Base-by-base conservation (phyloP, 1,140 invertebrate species). In the Cherax destructor region DNA sequence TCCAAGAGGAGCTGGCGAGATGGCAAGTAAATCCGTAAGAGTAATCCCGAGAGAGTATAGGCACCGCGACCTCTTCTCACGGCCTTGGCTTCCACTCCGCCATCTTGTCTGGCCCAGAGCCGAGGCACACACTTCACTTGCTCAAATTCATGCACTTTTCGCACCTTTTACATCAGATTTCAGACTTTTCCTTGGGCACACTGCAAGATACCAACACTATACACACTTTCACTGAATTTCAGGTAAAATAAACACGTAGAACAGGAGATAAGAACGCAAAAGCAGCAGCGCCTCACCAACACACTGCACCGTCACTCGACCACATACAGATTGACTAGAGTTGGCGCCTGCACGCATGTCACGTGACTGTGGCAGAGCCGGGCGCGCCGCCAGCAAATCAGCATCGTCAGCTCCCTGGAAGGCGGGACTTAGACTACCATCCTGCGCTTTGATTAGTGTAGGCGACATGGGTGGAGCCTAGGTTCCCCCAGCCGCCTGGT, bases 51-150 rank as follows among this genome's bases (percentile, higher is more conserved):
- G 87, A 61, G 80, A 65, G 72, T 56, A 56, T 61, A 91, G 88
- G 88, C 88, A 86, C 88, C 56, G 72, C 76, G 69, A 84, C 83
- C 83, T 91, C 88, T 76, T 65, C 83, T 91, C 83, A 91, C 88
- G 88, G 88, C 88, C 83, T 91, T 91, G 74, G 88, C 88, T 86
- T 83, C 83, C 88, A 80, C 88, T 69, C 88, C 88, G 88, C 88
- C 88, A 91, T 91, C 88, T 91, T 91, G 88, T 91, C 88, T 85
- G 88, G 88, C 88, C 76, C 88, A 84, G 74, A 50, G 65, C 88
- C 83, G 74, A 85, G 88, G 88, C 88, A 85, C 88, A 91, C 74
- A 69, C 83, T 72, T 59, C 59, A 86, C 88, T 80, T 79, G 74
- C 83, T 86, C 88, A 85, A 74, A 85, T 85, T 91, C 84, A 78